Evolutionary conservation across 2,113 vertebrate genomes (phyloP).

Genomic region (Candoia aspera): DNA sequence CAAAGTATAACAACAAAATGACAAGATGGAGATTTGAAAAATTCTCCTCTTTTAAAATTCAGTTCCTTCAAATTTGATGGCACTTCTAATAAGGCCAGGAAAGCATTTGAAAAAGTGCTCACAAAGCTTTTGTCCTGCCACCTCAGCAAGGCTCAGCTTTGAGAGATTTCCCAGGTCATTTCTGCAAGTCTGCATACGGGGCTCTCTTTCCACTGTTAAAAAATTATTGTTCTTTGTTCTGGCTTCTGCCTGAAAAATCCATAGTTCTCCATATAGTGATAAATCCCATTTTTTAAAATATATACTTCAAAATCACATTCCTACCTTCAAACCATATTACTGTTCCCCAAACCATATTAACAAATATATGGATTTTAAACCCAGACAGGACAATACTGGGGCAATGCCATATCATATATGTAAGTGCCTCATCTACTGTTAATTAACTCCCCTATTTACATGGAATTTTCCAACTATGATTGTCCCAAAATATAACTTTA

Average conservation of each 20-base stretch:
- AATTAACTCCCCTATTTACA: background rate
- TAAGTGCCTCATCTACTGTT: background rate
- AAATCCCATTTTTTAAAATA: background rate
- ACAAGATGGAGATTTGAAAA: background rate
- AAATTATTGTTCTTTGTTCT: background rate
- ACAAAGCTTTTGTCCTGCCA: background rate
- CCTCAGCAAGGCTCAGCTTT: background rate
- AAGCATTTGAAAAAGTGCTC: background rate
- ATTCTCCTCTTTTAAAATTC: background rate
- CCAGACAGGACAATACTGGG: background rate
- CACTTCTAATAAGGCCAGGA: background rate
- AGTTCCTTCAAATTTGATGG: background rate
- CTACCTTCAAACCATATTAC: background rate
- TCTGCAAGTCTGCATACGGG: background rate
- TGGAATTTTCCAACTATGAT: background rate
- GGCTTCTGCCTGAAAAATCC: background rate
- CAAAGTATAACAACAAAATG: background rate
- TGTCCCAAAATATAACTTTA: background rate
- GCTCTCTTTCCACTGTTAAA: background rate
- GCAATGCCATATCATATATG: background rate
- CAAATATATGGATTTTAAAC: background rate
- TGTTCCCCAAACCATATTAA: background rate
- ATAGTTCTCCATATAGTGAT: background rate
- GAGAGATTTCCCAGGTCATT: background rate
- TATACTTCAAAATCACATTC: background rate